phyloP scores from a whole-genome alignment of 2,797 vertebrate species.

The Sebastes elongatus region DNA sequence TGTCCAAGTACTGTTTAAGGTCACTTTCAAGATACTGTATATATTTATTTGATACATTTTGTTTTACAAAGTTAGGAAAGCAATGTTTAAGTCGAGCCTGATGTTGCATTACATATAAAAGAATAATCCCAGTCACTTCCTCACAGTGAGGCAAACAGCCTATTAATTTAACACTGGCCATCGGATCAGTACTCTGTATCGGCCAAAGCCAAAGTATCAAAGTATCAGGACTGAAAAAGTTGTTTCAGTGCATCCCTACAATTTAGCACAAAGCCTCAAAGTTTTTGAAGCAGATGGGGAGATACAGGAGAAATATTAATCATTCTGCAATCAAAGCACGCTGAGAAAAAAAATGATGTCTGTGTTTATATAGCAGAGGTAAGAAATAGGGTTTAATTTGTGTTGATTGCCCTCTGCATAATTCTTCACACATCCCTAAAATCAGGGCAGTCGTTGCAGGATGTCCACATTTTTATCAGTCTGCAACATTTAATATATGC shows the following conservation, averaged over 20 bases:
- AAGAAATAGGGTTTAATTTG: slow-evolving; percentile 26
- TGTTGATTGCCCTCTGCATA: slow-evolving; percentile 24
- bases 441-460: slow-evolving; percentile 2
- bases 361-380: slow-evolving; percentile 6
- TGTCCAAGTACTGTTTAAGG: slow-evolving; percentile 96
- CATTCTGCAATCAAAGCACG: slow-evolving; percentile 26
- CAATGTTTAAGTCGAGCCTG: no score
- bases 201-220: no score
- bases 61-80: no score
- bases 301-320: slow-evolving; percentile 28
- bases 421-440: slow-evolving; percentile 10
- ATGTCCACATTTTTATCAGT: slow-evolving; percentile 23
- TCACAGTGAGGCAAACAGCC: no score
- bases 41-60: no score
- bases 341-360: not conserved
- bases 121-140: no score
- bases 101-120: no score
- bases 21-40: slow-evolving; percentile 84
- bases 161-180: no score
- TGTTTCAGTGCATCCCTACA: rapidly evolving
- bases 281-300: not conserved
- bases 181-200: no score
- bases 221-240: no score
- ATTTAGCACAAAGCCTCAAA: not conserved
- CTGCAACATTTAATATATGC: not conserved